Conservation (phyloP, 2,888 invertebrate species). For the Ophion ventricosus region DNA sequence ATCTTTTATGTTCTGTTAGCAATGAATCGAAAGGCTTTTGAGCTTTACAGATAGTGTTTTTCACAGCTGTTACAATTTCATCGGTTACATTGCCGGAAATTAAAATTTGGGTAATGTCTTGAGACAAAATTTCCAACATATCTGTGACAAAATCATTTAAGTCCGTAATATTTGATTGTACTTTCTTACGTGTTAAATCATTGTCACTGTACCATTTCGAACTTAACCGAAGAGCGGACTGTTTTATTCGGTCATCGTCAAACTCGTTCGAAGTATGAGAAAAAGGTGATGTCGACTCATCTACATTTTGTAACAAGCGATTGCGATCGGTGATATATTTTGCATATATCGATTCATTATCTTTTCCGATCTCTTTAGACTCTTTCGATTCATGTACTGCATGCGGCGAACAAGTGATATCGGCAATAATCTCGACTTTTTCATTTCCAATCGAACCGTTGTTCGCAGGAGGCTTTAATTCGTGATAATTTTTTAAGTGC, state of each 20-base stretch:
- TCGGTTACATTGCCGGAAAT: not conserved
- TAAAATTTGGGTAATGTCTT: conserved; percentile 6
- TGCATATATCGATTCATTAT: not conserved
- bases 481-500: not conserved
- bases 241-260: conserved; percentile 3
- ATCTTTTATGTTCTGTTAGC: conserved; percentile 9
- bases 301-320: conserved; percentile 10
- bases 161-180: not conserved
- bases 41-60: conserved; percentile 2
- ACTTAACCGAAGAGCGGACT: conserved; percentile 1
- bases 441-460: not conserved
- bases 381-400: not conserved
- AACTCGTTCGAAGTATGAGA: conserved; percentile 6
- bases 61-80: conserved; percentile 1
- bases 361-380: conserved; percentile 1
- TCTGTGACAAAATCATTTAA: conserved; percentile 4
- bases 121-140: not conserved
- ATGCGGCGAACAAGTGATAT: not conserved
- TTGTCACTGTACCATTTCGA: conserved; percentile 5
- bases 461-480: not conserved
- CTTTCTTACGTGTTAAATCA: conserved; percentile 1
- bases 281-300: not conserved
- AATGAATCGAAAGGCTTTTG: conserved; percentile 6
- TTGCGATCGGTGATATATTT: conserved; percentile 9
- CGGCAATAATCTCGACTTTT: not conserved